phyloP scores from a whole-genome alignment of 1,140 invertebrate genomes.

The Phymorhynchus buccinoides region DNA sequence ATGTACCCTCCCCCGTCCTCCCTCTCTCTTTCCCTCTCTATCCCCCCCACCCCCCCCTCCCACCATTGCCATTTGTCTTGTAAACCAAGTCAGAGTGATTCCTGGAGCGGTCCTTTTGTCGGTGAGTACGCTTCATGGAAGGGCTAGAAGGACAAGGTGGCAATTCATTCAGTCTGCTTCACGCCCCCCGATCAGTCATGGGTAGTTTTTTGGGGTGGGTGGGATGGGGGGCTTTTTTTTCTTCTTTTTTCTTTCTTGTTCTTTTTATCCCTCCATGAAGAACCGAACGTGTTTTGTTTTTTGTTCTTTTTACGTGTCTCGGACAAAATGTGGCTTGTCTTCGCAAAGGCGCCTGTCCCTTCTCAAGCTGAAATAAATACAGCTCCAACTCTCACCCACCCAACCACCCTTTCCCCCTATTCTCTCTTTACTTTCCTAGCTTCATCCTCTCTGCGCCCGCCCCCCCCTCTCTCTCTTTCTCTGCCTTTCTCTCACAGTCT shows the following conservation, averaged over 20 bases:
- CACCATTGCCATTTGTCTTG: conserved; percentile 4
- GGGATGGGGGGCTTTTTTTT: too few relatives aligned
- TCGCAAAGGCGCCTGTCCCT: background rate
- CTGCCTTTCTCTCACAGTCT: too few relatives aligned
- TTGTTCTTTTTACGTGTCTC: background rate
- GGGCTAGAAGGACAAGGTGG: conserved; percentile 1
- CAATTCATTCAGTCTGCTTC: conserved; percentile 28
- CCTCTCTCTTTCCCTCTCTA: background rate
- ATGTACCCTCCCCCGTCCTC: background rate
- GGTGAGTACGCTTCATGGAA: conserved; percentile 14
- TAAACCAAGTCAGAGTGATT: conserved; percentile 3
- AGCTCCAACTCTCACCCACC: too few relatives aligned
- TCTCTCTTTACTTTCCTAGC: too few relatives aligned
- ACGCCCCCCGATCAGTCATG: conserved; percentile 26
- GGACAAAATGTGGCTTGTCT: conserved; percentile 26
- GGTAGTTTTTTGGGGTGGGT: too few relatives aligned
- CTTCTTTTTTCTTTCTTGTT: too few relatives aligned
- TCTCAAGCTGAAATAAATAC: conserved; percentile 14
- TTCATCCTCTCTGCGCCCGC: too few relatives aligned
- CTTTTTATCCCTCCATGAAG: background rate
- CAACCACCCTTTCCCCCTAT: too few relatives aligned
- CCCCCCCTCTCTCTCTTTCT: too few relatives aligned
- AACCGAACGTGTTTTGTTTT: too few relatives aligned
- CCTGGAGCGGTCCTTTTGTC: background rate
- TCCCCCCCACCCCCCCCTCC: background rate